Evolutionary conservation across 2,113 vertebrate genomes (phyloP).

Genomic region (Heloderma charlesbogerti): DNA sequence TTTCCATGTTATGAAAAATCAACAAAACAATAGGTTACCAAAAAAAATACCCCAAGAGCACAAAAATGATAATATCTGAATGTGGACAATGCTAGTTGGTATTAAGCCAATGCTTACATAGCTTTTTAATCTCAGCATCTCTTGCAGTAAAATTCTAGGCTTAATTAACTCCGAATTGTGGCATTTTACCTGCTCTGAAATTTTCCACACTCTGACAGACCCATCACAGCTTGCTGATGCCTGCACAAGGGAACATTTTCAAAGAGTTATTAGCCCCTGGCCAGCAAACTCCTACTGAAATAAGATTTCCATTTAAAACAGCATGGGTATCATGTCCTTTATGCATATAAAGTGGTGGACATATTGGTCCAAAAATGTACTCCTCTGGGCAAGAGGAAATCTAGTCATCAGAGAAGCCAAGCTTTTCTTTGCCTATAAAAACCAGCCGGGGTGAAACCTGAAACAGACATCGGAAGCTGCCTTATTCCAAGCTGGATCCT

Average conservation of each 20-base stretch:
- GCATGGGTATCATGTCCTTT: neutral
- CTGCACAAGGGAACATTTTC: conserved; percentile 67
- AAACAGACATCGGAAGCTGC: neutral
- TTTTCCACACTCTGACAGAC: conserved; percentile 90
- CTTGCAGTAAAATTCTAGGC: neutral
- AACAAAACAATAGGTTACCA: neutral
- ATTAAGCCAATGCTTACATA: neutral
- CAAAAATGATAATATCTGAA: neutral
- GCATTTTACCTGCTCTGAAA: conserved; percentile 88
- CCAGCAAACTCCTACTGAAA: conserved; percentile 3
- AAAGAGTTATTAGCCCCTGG: neutral
- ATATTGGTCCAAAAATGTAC: neutral
- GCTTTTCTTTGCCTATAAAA: neutral
- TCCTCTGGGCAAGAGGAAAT: neutral
- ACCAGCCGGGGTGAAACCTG: neutral
- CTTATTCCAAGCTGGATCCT: too few relatives aligned
- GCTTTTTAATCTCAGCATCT: too few relatives aligned
- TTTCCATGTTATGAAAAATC: neutral
- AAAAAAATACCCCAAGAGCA: neutral
- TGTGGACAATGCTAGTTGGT: neutral
- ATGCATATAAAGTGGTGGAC: neutral
- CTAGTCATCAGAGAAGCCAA: neutral
- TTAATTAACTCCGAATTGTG: neutral
- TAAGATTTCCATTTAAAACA: neutral
- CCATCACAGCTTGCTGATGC: conserved; percentile 96